Base-by-base conservation (phyloP, 2,113 vertebrate genomes). In the Hippocampus abdominalis region DNA sequence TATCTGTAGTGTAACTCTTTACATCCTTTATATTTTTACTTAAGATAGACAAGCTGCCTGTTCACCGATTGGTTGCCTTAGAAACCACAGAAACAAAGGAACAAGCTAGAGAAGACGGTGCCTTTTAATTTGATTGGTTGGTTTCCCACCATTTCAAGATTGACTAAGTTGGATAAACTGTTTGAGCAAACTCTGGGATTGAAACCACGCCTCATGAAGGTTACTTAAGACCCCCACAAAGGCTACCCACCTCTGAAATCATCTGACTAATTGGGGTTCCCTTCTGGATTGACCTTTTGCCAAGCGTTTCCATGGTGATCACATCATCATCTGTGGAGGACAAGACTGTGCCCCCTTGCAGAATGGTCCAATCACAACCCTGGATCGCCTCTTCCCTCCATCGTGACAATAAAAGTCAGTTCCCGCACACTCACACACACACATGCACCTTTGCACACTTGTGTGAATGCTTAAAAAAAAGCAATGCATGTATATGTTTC, bases 361-460 rank as follows among this genome's bases (percentile, higher is more conserved):
- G 92, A 88, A 94, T 94, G 93, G 92, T 94, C 92, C 93, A 87
- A 81, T 84, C 91, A 3, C 92, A 94, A 81, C 82, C 91, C 73
- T 95, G 94, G 94, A 90, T 91, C 77, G 78, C 86, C 79, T 81
- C 85, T 86, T 74, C 89, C 76, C 89, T 93, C 83, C 91, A 92
- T 83, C 91, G 90, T 75, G 93, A 94, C 84, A 91, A 93, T 44
- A 92, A 90, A 92, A 94, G 94, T 95, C 90, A 93, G 94, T 93
- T 87, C 54, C 68, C 76, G 32, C 71, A 44, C 53, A 65, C 64
- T 66, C 23, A 64, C 69, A 68, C 70, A 70, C 70, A 57, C 46
- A 71, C 29, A 76, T 63, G 25, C 68, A 67, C 57, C 57, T 61
- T 60, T 27, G 63, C 46, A 59, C 57, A 64, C 53, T 48, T 12